Evolutionary conservation across 2,888 invertebrate species (phyloP), one percentile per base, ranked within the genome.

Genomic region (Callimorpha dominula): DNA sequence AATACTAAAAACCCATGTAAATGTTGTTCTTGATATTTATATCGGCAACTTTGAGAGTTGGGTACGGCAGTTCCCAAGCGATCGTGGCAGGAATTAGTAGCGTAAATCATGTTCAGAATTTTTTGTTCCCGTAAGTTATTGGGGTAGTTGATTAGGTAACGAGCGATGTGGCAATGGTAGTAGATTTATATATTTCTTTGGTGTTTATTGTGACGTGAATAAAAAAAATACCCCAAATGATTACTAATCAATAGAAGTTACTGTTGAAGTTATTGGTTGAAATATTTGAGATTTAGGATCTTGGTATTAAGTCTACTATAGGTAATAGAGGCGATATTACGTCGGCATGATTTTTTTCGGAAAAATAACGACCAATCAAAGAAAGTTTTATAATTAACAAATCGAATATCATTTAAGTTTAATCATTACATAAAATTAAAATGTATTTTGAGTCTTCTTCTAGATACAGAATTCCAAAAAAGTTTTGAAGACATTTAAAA

Each of bases 11-110:
- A 83, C 82, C 80, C 83, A 89, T 88, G 89, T 89, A 89, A 91
- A 92, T 91, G 89, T 89, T 91, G 87, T 90, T 91, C 87, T 87
- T 87, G 86, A 91, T 92, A 91, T 92, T 91, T 89, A 87, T 86
- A 86, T 81, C 82, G 77, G 74, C 74, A 89, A 90, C 83, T 89
- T 90, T 81, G 81, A 83, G 82, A 86, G 87, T 81, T 75, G 79
- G 81, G 81, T 80, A 81, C 81, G 79, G 84, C 84, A 84, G 84
- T 88, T 87, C 77, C 65, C 73, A 73, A 64, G 77, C 84, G 84
- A 82, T 80, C 82, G 82, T 80, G 82, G 81, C 77, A 73, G 71
- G 87, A 86, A 86, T 86, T 86, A 86, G 78, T 78, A 73, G 70
- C 79, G 83, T 88, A 88, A 87, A 89, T 90, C 87, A 89, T 85